phyloP scores from a whole-genome alignment of 1,140 invertebrate species.

The Sinonovacula constricta region DNA sequence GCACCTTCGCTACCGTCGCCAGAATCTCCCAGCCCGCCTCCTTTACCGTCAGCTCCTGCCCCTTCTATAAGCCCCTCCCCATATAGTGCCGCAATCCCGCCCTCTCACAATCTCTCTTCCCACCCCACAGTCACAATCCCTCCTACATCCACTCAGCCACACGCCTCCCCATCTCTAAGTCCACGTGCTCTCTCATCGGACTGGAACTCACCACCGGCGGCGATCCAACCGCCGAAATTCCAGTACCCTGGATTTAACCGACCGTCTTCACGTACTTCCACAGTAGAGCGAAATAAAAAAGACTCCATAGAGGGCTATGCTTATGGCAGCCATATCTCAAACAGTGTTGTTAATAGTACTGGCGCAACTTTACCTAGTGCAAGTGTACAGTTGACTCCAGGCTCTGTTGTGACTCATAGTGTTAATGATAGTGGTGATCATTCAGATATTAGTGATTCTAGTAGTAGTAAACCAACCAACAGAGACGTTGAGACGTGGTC shows the following conservation, averaged over 20 bases:
- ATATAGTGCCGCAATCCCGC: constrained; percentile 42
- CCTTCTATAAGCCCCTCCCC: constrained; percentile 61
- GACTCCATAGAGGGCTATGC: too few species aligned
- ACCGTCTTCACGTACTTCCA: constrained; percentile 52
- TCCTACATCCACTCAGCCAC: constrained; percentile 22
- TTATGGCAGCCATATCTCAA: too few species aligned
- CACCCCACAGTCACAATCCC: constrained; percentile 44
- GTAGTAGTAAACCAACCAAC: too few species aligned
- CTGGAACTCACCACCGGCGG: constrained; percentile 68
- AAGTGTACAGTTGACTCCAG: background rate
- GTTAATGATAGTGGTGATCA: constrained; percentile 1
- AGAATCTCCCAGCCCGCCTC: constrained; percentile 11
- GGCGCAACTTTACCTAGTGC: background rate
- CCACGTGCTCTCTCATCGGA: constrained; percentile 67
- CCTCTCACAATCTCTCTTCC: constrained; percentile 39
- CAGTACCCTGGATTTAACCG: constrained; percentile 71
- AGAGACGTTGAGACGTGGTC: constrained; percentile 36
- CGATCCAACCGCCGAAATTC: constrained; percentile 73
- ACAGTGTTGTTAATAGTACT: constrained; percentile 9
- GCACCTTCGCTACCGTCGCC: constrained; percentile 16
- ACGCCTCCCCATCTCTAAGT: constrained; percentile 58
- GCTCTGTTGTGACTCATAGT: background rate
- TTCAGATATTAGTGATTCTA: background rate
- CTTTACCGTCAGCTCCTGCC: constrained; percentile 30
- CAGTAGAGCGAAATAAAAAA: constrained; percentile 35